Percentiles rank a stretch among this genome's conserved stretches.
These are phyloP conservation scores for Tuta absoluta DNA, from an alignment of 2,888 invertebrate genomes.

Conservation along the genomic window DNA sequence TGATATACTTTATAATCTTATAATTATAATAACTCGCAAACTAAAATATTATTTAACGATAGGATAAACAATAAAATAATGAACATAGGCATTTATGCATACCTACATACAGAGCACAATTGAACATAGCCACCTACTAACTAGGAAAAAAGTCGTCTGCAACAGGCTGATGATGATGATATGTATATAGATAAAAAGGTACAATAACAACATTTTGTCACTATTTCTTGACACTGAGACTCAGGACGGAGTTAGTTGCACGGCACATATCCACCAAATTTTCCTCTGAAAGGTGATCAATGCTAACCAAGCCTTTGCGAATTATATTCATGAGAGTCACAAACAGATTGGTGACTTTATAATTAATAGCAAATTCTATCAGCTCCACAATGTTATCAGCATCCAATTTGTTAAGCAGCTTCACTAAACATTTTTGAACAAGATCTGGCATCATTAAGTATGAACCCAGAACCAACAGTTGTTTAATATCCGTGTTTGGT, in stretches of 20 bases:
- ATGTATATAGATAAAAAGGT: not conserved
- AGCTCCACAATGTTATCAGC: slow-evolving; percentile 4
- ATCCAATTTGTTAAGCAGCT: slow-evolving; percentile 11
- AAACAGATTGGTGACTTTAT: slow-evolving; percentile 31
- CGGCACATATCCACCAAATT: not conserved
- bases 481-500: slow-evolving; percentile 9
- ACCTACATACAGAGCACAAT: too few relatives aligned
- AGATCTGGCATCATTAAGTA: slow-evolving; percentile 20
- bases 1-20: too few relatives aligned
- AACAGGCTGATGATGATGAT: too few relatives aligned
- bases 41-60: too few relatives aligned
- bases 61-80: too few relatives aligned
- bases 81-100: too few relatives aligned
- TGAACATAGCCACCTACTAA: too few relatives aligned
- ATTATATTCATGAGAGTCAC: not conserved
- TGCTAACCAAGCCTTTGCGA: slow-evolving; percentile 5
- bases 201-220: not conserved
- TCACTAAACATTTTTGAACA: slow-evolving; percentile 23
- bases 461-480: slow-evolving; percentile 14
- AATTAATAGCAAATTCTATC: slow-evolving; percentile 7
- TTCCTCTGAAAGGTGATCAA: slow-evolving; percentile 5
- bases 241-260: not conserved
- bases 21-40: too few relatives aligned
- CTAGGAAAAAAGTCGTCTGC: too few relatives aligned
- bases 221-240: not conserved